Conservation (phyloP, 1,140 invertebrate species). For the Drosophila rufa region DNA sequence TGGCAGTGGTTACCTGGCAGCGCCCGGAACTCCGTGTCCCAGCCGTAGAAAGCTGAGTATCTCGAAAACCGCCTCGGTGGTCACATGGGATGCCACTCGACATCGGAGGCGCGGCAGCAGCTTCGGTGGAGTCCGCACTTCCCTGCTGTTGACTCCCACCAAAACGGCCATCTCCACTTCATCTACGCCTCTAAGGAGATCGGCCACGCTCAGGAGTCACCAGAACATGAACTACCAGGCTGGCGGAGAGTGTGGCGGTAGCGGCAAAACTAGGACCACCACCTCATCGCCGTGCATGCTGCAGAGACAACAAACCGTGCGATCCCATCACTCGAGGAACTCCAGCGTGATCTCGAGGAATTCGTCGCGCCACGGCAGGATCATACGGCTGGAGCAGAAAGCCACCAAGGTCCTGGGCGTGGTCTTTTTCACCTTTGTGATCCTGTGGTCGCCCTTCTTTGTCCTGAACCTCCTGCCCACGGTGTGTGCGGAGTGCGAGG, state of each 20-base stretch:
- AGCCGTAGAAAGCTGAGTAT: slow-evolving; percentile 75
- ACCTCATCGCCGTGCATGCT: slow-evolving; percentile 86
- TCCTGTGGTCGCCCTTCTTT: slow-evolving; percentile 97
- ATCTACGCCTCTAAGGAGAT: slow-evolving; percentile 86
- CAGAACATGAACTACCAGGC: slow-evolving; percentile 85
- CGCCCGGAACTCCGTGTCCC: slow-evolving; percentile 69
- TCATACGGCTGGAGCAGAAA: slow-evolving; percentile 94
- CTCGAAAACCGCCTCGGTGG: slow-evolving; percentile 85
- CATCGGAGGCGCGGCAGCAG: slow-evolving; percentile 86
- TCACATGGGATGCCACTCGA: slow-evolving; percentile 88
- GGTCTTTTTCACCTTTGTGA: slow-evolving; percentile 97
- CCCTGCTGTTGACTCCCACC: slow-evolving; percentile 83
- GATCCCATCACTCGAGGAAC: slow-evolving; percentile 89
- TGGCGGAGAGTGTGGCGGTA: slow-evolving; percentile 25
- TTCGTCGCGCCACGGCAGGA: slow-evolving; percentile 92
- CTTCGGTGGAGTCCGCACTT: slow-evolving; percentile 87
- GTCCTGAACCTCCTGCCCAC: slow-evolving; percentile 93
- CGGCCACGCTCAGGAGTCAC: slow-evolving; percentile 87
- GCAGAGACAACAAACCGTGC: slow-evolving; percentile 85
- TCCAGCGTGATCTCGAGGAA: slow-evolving; percentile 93
- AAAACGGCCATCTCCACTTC: slow-evolving; percentile 77
- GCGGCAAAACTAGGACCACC: slow-evolving; percentile 64
- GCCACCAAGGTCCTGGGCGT: slow-evolving; percentile 97
- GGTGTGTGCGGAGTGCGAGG: slow-evolving; percentile 91
- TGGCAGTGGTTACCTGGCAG: slow-evolving; percentile 50